Conservation (phyloP, 2,888 invertebrate genomes). For the Mesopsocus fuscifrons region DNA sequence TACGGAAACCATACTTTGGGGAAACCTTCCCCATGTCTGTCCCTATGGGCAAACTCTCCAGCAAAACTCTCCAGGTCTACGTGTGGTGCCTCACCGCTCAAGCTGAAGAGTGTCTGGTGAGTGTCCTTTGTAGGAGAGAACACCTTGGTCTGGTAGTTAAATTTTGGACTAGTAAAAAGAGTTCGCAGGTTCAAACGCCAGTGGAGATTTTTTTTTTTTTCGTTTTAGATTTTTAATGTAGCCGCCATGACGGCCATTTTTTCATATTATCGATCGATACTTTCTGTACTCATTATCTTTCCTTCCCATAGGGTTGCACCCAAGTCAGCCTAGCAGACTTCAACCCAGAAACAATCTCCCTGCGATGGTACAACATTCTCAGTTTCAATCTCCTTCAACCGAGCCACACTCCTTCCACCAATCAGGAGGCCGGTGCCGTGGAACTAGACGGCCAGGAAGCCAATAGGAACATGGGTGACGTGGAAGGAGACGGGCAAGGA, state of each 20-base stretch:
- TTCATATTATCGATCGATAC: too few species aligned
- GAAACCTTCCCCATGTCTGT: slow-evolving; percentile 56
- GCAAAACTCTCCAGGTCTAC: slow-evolving; percentile 81
- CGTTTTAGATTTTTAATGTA: too few species aligned
- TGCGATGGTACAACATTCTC: slow-evolving; percentile 90
- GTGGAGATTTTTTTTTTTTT: too few species aligned
- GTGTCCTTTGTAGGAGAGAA: slow-evolving; percentile 21
- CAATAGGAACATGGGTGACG: too few species aligned
- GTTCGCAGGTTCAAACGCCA: too few species aligned
- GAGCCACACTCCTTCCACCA: slow-evolving; percentile 15
- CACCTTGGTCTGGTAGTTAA: neutral
- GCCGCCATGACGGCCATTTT: too few species aligned
- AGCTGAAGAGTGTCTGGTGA: slow-evolving; percentile 62
- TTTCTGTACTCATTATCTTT: too few species aligned
- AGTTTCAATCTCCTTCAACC: slow-evolving; percentile 59
- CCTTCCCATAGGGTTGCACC: slow-evolving; percentile 65
- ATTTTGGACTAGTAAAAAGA: neutral
- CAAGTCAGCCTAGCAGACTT: slow-evolving; percentile 94
- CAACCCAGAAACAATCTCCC: slow-evolving; percentile 57
- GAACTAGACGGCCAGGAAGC: slow-evolving; percentile 9
- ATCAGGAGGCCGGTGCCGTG: slow-evolving; percentile 8
- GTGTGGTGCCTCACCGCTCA: slow-evolving; percentile 51
- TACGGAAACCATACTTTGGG: slow-evolving; percentile 55
- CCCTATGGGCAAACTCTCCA: slow-evolving; percentile 53
- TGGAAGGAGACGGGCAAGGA: slow-evolving; percentile 1